Evolutionary conservation across 2,113 vertebrate species (phyloP).

Genomic region (Motacilla tschutschensis): DNA sequence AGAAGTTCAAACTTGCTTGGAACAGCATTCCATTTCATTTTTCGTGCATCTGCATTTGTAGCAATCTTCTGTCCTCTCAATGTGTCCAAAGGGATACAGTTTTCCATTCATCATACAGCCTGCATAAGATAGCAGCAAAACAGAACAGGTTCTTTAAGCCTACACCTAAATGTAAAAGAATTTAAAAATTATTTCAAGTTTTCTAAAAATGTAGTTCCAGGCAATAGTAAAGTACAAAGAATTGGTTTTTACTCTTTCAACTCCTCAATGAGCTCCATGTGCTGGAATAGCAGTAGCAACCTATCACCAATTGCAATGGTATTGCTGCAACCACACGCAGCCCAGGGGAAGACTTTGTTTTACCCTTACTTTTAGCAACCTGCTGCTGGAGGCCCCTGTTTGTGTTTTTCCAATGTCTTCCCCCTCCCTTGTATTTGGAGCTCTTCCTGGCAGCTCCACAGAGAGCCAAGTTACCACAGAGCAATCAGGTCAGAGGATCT

Average conservation of each 20-base stretch:
- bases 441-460: neutral
- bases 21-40: neutral
- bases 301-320: neutral
- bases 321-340: neutral
- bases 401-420: neutral
- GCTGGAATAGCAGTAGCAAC: neutral
- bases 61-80: neutral
- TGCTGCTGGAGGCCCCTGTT: neutral
- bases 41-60: accelerated
- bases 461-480: neutral
- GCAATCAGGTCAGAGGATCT: neutral
- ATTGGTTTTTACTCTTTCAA: neutral
- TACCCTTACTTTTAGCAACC: neutral
- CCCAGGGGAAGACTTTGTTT: neutral
- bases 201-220: no score
- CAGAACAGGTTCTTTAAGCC: no score
- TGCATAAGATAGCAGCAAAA: no score
- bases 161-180: no score
- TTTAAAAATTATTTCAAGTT: no score
- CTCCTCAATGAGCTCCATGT: neutral
- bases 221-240: no score
- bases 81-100: neutral
- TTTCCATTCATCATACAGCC: no score
- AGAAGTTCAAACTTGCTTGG: neutral
- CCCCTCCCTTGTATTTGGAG: neutral